phyloP scores from a whole-genome alignment of 2,113 vertebrate species.

The Psittacula cyanocephala region DNA sequence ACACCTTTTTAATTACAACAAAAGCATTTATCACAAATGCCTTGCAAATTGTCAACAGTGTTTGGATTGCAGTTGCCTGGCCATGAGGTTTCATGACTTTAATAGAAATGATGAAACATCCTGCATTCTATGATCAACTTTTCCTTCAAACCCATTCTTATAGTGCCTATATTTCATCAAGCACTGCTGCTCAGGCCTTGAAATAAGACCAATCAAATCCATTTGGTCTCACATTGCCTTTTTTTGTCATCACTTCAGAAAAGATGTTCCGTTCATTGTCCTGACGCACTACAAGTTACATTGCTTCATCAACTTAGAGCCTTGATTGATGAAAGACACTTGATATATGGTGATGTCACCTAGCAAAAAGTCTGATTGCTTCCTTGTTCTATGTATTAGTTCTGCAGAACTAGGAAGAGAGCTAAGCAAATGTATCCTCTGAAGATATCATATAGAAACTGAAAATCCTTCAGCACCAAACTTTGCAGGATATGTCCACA shows the following conservation, averaged over 20 bases:
- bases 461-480: not conserved
- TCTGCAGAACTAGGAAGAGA: not conserved
- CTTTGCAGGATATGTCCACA: not conserved
- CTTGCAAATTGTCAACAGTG: constrained; percentile 17
- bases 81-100: not conserved
- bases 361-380: not conserved
- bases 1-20: constrained; percentile 52
- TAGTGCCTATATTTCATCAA: not conserved
- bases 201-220: not conserved
- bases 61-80: constrained; percentile 4
- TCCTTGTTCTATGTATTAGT: not conserved
- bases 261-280: constrained; percentile 16
- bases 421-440: not conserved
- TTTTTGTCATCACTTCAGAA: not conserved
- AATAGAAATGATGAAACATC: not conserved
- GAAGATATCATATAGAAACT: not conserved
- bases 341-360: constrained; percentile 22
- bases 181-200: not conserved
- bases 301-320: constrained; percentile 25
- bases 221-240: not conserved
- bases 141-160: not conserved
- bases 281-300: not conserved
- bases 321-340: not conserved
- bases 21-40: constrained; percentile 19
- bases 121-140: not conserved